These are phyloP conservation scores for Lepus europaeus DNA, from an alignment of 2,113 vertebrate genomes.

Conservation along the genomic window DNA sequence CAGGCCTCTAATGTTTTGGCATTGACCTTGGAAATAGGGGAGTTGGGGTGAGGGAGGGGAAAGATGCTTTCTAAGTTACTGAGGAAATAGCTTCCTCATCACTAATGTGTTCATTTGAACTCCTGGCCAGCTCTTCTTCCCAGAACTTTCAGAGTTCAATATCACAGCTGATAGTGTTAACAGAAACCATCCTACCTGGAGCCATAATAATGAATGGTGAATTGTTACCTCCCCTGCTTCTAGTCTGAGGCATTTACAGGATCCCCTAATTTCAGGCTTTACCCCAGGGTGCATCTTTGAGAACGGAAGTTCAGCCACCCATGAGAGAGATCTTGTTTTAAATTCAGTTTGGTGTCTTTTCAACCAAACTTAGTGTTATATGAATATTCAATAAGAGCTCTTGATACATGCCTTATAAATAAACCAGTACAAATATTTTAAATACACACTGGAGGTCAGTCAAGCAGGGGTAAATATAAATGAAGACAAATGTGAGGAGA, in stretches of 20 bases:
- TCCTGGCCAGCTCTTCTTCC: not conserved
- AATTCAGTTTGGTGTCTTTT: slow-evolving; percentile 44
- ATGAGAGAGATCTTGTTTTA: slow-evolving; percentile 36
- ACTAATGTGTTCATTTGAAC: not conserved
- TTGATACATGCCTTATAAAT: slow-evolving; percentile 33
- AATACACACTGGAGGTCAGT: slow-evolving; percentile 52
- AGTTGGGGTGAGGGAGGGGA: too few relatives aligned
- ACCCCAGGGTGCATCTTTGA: not conserved
- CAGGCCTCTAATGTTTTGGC: not conserved
- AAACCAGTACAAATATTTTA: slow-evolving; percentile 50
- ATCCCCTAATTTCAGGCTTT: not conserved
- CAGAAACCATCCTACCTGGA: slow-evolving; percentile 34
- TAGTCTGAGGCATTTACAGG: not conserved
- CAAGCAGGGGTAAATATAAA: slow-evolving; percentile 55
- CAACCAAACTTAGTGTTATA: slow-evolving; percentile 48
- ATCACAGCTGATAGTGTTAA: not conserved
- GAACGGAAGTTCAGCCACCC: not conserved
- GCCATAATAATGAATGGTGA: not conserved
- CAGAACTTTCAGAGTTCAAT: slow-evolving; percentile 46
- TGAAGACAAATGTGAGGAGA: slow-evolving; percentile 68
- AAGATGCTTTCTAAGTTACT: not conserved
- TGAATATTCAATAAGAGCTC: slow-evolving; percentile 10
- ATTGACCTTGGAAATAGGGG: not conserved
- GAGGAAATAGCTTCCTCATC: slow-evolving; percentile 21
- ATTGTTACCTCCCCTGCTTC: slow-evolving; percentile 35